Evolutionary conservation across 2,113 vertebrate species (phyloP).

Genomic region (Nibea albiflora): DNA sequence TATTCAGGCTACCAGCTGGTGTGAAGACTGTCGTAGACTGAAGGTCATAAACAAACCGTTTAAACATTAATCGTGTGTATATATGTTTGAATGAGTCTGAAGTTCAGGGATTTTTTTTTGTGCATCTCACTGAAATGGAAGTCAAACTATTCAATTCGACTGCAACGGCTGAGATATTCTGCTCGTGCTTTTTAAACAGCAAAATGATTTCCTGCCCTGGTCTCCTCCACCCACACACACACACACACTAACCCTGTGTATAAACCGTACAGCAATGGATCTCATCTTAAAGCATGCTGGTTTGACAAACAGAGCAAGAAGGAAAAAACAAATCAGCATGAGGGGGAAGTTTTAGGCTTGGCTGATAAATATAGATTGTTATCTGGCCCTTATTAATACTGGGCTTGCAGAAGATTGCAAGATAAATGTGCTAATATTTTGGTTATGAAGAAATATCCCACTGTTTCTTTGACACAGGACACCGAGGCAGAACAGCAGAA

Average conservation of each 20-base stretch:
- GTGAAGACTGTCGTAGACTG: background rate
- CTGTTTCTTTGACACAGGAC: background rate
- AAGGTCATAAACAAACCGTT: conserved; percentile 2
- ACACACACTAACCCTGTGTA: conserved; percentile 34
- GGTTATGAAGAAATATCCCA: background rate
- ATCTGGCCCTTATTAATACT: conserved; percentile 17
- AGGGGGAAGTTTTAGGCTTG: background rate
- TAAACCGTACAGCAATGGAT: background rate
- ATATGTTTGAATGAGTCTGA: background rate
- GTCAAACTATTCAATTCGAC: conserved; percentile 28
- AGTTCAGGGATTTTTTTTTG: conserved; percentile 19
- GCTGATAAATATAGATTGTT: background rate
- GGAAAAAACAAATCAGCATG: background rate
- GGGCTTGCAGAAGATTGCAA: background rate
- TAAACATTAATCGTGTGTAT: background rate
- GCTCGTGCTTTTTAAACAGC: background rate
- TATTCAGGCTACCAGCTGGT: background rate
- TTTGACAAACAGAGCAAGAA: conserved; percentile 7
- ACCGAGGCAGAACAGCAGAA: background rate
- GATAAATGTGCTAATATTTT: background rate
- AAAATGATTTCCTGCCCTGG: conserved; percentile 8
- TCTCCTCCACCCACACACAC: conserved; percentile 44
- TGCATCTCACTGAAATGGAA: conserved; percentile 26
- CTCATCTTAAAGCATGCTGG: conserved; percentile 19
- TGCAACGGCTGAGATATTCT: conserved; percentile 6